Percentiles rank a stretch among this genome's conserved stretches.
phyloP scores from a whole-genome alignment of 2,888 invertebrate genomes.

The Ceramica pisi region DNA sequence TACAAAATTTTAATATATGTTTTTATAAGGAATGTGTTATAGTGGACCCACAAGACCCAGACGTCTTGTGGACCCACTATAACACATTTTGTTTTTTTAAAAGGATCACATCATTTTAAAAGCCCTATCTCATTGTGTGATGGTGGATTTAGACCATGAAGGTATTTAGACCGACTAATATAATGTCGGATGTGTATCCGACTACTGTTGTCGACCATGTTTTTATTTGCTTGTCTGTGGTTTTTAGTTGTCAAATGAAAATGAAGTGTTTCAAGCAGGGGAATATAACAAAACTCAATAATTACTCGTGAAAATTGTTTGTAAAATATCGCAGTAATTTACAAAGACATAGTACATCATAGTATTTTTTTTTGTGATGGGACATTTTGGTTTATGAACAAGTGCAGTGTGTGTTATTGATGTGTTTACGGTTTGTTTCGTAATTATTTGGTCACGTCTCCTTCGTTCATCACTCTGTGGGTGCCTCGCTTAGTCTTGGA shows the following conservation, averaged over 20 bases:
- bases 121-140: no score
- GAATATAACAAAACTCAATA: constrained; percentile 51
- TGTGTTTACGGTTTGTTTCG: constrained; percentile 85
- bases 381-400: constrained; percentile 57
- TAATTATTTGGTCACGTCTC: constrained; percentile 81
- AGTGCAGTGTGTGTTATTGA: constrained; percentile 77
- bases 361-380: constrained; percentile 58
- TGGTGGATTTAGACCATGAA: no score
- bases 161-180: no score
- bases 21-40: no score
- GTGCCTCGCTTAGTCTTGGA: constrained; percentile 66
- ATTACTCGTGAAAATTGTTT: constrained; percentile 48
- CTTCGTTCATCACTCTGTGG: constrained; percentile 62
- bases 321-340: constrained; percentile 27
- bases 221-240: constrained; percentile 42
- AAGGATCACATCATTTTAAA: no score
- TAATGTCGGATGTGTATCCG: constrained; percentile 13
- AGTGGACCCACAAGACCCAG: no score
- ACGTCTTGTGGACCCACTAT: no score
- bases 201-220: constrained; percentile 2
- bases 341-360: constrained; percentile 29
- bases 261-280: constrained; percentile 59
- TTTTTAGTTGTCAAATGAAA: constrained; percentile 61
- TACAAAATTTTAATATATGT: no score
- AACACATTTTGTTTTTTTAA: no score